Evolutionary conservation across 2,888 invertebrate genomes (phyloP).

Genomic region (Aproaerema taeniolella): DNA sequence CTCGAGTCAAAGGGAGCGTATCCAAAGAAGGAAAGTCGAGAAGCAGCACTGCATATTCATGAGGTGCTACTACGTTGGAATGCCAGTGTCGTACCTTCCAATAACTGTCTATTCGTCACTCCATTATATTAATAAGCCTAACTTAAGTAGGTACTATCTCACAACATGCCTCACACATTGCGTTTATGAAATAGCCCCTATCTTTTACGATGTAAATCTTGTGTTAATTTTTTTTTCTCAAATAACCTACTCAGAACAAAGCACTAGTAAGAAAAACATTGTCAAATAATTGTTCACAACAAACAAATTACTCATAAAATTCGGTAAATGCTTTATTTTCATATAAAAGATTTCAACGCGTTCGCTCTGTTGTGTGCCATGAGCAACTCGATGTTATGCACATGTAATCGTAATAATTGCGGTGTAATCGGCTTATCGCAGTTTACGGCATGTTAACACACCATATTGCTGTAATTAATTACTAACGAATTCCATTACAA

Average conservation of each 20-base stretch:
- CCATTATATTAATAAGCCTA: too few relatives aligned
- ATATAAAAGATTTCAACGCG: slow-evolving; percentile 65
- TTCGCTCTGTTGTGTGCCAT: slow-evolving; percentile 11
- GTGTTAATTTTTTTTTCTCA: too few relatives aligned
- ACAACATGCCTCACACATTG: too few relatives aligned
- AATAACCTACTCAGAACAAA: too few relatives aligned
- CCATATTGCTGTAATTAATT: too few relatives aligned
- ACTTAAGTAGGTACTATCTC: too few relatives aligned
- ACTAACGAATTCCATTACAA: too few relatives aligned
- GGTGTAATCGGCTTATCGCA: not conserved
- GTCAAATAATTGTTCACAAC: too few relatives aligned
- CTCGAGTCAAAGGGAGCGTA: slow-evolving; percentile 35
- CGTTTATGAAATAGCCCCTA: too few relatives aligned
- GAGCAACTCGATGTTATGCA: not conserved
- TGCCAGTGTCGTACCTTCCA: slow-evolving; percentile 41
- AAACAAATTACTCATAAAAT: too few relatives aligned
- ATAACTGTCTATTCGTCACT: not conserved
- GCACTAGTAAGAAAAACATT: too few relatives aligned
- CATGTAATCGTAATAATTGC: not conserved
- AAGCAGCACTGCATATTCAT: slow-evolving; percentile 57
- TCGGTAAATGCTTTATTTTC: slow-evolving; percentile 28
- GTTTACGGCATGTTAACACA: not conserved
- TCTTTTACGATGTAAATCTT: too few relatives aligned
- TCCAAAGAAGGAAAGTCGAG: slow-evolving; percentile 60
- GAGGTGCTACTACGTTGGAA: slow-evolving; percentile 45